Base-by-base conservation (phyloP, 53 echinoderm and acorn worm genomes). In the Arbacia lixula region DNA sequence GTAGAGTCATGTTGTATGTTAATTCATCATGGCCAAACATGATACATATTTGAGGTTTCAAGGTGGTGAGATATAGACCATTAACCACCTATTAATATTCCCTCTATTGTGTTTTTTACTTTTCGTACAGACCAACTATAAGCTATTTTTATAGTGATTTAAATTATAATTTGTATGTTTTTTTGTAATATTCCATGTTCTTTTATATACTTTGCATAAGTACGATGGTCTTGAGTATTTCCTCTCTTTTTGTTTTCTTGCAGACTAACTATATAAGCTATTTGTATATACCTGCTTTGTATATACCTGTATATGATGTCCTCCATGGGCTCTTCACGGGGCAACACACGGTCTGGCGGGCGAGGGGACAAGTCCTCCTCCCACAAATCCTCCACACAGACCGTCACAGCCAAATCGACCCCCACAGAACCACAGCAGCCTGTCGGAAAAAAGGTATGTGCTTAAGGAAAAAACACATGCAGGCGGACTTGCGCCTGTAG, bases 211-310 rank as follows among this genome's bases (percentile, higher is more conserved):
- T 22, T 6, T 55, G 24, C 55, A 33, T 31, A 20, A 26, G 16
- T 12, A 63, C 3, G 16, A 20, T 29, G 29, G 19, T 17, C 36
- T 66, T 36, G 8, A 10, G n/a, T 37, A 33, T 57, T 17, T 83
- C 20, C 51, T 66, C 20, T 49, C 51, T 36, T 68, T 28, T 55
- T 49, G 75, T 16, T 58, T 16, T 66, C 25, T 78, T 51, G 5
- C 86, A 91, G 91, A 94, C 67, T 64, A 64, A 56, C 8, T 79
- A 60, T 60, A 46, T 41, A 82, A 88, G 40, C 73, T 71, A 75
- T 84, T 86, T 94, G 94, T 94, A 94, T 88, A 94, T 94, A 94
- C 90, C 88, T 93, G 86, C 85, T 88, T 91, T 94, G 94, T 94
- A 94, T 94, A 94, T 94, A 93, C 87, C 61, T 90, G 87, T 88